Evolutionary conservation across 2,888 invertebrate genomes (phyloP).

Genomic region (Cerastis rubricosa): DNA sequence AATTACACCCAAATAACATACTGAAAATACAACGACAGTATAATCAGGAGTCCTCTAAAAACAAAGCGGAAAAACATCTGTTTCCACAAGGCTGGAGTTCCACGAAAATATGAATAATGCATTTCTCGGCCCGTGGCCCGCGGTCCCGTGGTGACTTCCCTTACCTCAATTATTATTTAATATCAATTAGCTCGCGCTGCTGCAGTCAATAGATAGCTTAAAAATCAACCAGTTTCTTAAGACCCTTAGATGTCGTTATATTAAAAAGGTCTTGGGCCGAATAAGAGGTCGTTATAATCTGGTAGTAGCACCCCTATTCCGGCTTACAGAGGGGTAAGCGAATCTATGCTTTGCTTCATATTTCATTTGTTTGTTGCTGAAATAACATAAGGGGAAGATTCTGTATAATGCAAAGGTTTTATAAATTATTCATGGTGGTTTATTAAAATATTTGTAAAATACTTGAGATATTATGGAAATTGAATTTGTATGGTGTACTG

Average conservation of each 20-base stretch:
- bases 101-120: conserved; percentile 72
- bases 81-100: conserved; percentile 64
- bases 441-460: conserved; percentile 55
- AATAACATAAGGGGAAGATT: conserved; percentile 68
- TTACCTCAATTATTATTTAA: conserved; percentile 78
- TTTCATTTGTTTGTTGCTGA: conserved; percentile 70
- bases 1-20: background rate
- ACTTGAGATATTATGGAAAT: conserved; percentile 38
- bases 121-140: conserved; percentile 45
- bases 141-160: conserved; percentile 69
- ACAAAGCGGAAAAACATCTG: conserved; percentile 69
- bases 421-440: conserved; percentile 54
- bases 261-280: conserved; percentile 11
- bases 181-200: conserved; percentile 78
- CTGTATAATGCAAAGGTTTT: conserved; percentile 56
- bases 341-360: conserved; percentile 71
- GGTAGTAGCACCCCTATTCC: conserved; percentile 62
- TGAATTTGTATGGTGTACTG: conserved; percentile 15
- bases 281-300: conserved; percentile 59
- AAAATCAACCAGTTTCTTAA: conserved; percentile 63
- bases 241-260: conserved; percentile 47
- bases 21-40: conserved; percentile 28
- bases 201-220: conserved; percentile 62
- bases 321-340: conserved; percentile 59
- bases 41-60: conserved; percentile 28